A percentile compares a stretch with the other conserved stretches of the same genome.
phyloP scores from a whole-genome alignment of 1,140 invertebrate genomes.

The Anastrepha obliqua region DNA sequence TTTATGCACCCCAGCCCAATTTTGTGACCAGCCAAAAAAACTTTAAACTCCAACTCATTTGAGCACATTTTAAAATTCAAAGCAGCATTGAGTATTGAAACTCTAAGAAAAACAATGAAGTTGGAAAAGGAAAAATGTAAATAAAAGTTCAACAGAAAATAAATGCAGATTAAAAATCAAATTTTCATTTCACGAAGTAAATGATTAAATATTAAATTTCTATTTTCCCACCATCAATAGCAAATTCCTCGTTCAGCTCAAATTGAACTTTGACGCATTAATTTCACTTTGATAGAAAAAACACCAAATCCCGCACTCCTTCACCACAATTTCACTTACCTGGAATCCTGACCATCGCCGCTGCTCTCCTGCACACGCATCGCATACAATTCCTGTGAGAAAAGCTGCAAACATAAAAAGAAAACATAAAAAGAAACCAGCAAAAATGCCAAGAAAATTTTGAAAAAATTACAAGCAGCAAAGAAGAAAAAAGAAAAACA shows the following conservation, averaged over 20 bases:
- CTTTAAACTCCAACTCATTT: neutral
- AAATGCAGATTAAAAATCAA: neutral
- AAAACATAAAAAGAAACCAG: constrained; percentile 32
- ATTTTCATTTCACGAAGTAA: neutral
- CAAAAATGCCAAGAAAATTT: neutral
- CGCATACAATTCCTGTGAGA: constrained; percentile 86
- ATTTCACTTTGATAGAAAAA: too few relatives aligned
- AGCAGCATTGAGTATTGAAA: neutral
- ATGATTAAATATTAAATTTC: neutral
- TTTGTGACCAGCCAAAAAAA: neutral
- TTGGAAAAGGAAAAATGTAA: neutral
- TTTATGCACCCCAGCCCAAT: neutral
- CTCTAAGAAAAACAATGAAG: neutral
- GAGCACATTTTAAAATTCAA: neutral
- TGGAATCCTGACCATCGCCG: constrained; percentile 77
- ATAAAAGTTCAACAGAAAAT: neutral
- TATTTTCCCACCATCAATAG: neutral
- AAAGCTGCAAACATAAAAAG: constrained; percentile 76
- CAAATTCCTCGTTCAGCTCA: too few relatives aligned
- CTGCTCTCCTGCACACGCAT: constrained; percentile 83
- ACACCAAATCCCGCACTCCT: too few relatives aligned
- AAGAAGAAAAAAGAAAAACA: neutral
- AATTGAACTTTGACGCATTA: too few relatives aligned
- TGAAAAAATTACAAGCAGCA: neutral
- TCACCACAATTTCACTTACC: constrained; percentile 72